Base-by-base conservation (phyloP, 2,797 vertebrate genomes). In the Melanotaenia maccullochi region DNA sequence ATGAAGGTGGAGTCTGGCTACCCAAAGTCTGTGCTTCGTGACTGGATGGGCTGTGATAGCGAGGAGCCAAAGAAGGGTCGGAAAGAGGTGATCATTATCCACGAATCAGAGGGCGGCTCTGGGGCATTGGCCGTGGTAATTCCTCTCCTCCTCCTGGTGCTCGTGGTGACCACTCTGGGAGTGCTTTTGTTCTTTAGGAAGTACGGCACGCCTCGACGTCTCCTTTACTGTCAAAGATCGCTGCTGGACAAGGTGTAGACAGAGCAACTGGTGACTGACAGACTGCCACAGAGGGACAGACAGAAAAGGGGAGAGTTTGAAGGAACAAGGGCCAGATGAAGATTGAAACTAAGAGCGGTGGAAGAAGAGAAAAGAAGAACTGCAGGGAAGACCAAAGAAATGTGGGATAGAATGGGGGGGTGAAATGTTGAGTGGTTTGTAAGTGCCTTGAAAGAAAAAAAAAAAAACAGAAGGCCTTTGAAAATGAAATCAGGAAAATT, bases 1-100 rank as follows among this genome's bases (percentile, higher is more conserved):
- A 91, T 97, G 92, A 97, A 95, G 87, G 96, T 97, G 69, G 96
- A 97, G 87, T 93, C 96, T 0, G 96, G 97, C 60, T 97, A 95
- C 88, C 97, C 96, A 64, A 97, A 97, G 80, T 97, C 96, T 0
- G 96, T 95, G 51, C 93, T 97, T 54, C 92, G 89, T 4, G 95
- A 96, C 89, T 97, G 96, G 96, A 96, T 98, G 96, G 95, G 96
- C 89, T 97, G 97, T 54, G 91, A 95, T 0, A 89, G 86, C 18
- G 95, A 94, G 69, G 95, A 96, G 0, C 94, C 95, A 0, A 94
- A 85, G 83, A 93, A 78, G 73, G 90, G 88, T 5, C 80, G 84
- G 28, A 93, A 96, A 7, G 95, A 94, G 4, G 96, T 96, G 57
- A 95, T 96, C 81, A 95, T 97, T 90, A 95, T 97, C 58, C 94